Evolutionary conservation across 1,140 invertebrate genomes (phyloP), one percentile per base, ranked within the genome.

Genomic region (Magallana angulata): DNA sequence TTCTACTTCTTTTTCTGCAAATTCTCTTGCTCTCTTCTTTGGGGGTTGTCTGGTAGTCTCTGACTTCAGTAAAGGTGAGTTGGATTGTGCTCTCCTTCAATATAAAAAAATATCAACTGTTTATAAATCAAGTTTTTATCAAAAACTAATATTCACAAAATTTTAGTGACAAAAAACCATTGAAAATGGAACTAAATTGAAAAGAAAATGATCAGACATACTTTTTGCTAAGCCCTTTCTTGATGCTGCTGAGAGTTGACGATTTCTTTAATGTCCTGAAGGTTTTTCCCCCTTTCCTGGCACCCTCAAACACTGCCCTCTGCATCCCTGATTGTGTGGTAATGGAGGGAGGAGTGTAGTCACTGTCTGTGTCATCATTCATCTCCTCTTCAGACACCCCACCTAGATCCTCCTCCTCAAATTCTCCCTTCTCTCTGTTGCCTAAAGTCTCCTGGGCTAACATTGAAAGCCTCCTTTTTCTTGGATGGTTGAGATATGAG

Each of bases 11-110:
- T 81, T 84, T 80, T 87, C 86, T 58, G 84, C 68, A 84, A 89
- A 89, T 89, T 92, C 91, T 88, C 92, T 92, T 11, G 92, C 92
- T 83, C 93, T 86, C 87, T 93, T 93, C 90, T 93, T 93, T 24
- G 93, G 93, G 11, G 93, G 93, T 9, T 92, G 92, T 89, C 93
- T 90, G 57, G 92, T 90, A 11, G 89, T 90, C 36, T 91, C 87
- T 36, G 81, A 87, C 18, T 87, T 87, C 24, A 83, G 57, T 14
- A 87, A 82, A 4, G 86, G 62, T 58, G 59, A 64, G 58, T 71
- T 87, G 4, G 86, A 71, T 24, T 87, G 81, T 18, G 48, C n/a
- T 82, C 57, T 58, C 81, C 57, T 57, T 7, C 56, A 58, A 57
- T 57, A 14, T n/a, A 7, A 36, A 80, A 24, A 9, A 0, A 14